phyloP scores from a whole-genome alignment of 2,113 vertebrate species.

The Myotis lucifugus region DNA sequence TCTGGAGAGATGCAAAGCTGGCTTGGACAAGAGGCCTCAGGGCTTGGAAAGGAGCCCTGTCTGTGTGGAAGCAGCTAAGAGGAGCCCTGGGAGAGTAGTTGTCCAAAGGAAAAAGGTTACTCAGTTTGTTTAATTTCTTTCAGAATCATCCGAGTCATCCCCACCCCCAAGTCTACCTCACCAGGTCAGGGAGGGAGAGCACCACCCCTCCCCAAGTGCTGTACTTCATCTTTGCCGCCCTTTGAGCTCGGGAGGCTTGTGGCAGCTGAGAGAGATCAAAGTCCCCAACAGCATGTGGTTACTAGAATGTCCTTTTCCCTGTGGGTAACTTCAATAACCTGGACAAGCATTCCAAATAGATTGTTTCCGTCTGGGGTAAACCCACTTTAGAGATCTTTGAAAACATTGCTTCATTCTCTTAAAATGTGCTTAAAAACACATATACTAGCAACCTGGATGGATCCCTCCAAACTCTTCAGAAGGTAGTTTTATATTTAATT shows the following conservation, averaged over 20 bases:
- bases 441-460: neutral
- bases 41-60: neutral
- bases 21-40: neutral
- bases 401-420: neutral
- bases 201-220: neutral
- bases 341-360: neutral
- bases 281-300: fast-evolving
- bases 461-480: neutral
- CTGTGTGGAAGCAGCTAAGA: no score
- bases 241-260: fast-evolving
- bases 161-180: fast-evolving
- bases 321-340: neutral
- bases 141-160: neutral
- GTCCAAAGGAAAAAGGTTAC: neutral
- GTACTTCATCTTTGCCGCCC: no score
- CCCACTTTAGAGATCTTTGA: neutral
- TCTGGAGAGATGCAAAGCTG: neutral
- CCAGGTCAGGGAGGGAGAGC: neutral
- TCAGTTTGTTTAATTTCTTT: neutral
- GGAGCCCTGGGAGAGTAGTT: no score
- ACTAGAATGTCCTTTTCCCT: no score
- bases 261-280: neutral
- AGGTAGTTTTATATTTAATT: neutral
- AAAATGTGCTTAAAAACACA: neutral
- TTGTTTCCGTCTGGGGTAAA: neutral